Evolutionary conservation across 2,888 invertebrate genomes (phyloP).

Genomic region (Folsomia candida): DNA sequence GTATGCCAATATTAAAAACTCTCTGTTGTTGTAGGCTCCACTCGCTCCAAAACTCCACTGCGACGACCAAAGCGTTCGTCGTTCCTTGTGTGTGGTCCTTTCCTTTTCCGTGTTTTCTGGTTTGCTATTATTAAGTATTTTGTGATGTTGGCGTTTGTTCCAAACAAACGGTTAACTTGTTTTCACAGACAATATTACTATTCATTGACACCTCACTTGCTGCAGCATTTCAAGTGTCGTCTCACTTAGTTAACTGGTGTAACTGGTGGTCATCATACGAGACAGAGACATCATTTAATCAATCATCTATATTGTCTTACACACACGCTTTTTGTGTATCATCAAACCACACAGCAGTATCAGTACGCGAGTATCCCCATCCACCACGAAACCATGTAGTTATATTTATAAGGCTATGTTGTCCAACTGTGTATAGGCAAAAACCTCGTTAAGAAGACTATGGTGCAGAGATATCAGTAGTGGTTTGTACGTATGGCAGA

Average conservation of each 20-base stretch:
- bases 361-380: not conserved
- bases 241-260: not conserved
- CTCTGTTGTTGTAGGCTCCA: too few species aligned
- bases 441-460: too few species aligned
- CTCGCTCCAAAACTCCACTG: too few species aligned
- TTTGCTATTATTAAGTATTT: not conserved
- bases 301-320: conserved; percentile 8
- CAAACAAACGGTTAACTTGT: not conserved
- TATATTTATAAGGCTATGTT: not conserved
- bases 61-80: too few species aligned
- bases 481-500: too few species aligned
- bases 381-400: not conserved
- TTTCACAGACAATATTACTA: not conserved
- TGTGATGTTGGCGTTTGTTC: not conserved
- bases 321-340: not conserved
- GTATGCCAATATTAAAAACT: too few species aligned
- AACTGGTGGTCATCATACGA: not conserved
- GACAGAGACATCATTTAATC: not conserved
- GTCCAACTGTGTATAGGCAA: not conserved
- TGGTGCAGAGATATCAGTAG: too few species aligned
- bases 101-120: not conserved
- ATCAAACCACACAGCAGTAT: not conserved
- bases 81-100: too few species aligned
- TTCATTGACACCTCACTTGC: too few species aligned
- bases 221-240: too few species aligned